phyloP scores from a whole-genome alignment of 2,888 invertebrate species.

The Nezara viridula region DNA sequence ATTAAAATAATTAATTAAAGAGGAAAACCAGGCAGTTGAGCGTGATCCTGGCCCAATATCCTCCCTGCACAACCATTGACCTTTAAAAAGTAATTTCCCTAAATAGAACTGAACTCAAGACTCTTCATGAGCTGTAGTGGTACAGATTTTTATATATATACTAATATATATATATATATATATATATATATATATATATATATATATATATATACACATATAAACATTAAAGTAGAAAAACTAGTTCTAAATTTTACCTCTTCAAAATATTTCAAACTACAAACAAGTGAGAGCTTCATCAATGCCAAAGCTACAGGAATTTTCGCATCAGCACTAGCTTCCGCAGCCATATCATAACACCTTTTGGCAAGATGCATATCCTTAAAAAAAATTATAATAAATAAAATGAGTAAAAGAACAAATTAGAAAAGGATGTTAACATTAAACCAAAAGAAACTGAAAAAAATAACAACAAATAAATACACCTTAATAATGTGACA shows the following conservation, averaged over 20 bases:
- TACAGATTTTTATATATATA: too few species aligned
- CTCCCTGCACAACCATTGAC: too few species aligned
- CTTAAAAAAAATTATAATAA: conserved; percentile 68
- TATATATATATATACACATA: too few species aligned
- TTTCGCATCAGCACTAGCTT: conserved; percentile 92
- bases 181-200: too few species aligned
- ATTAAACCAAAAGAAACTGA: neutral
- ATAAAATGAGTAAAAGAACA: conserved; percentile 45
- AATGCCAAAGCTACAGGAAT: conserved; percentile 94
- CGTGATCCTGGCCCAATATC: too few species aligned
- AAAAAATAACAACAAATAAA: neutral
- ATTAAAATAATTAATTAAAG: too few species aligned
- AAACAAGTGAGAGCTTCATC: conserved; percentile 83
- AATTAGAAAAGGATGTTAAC: neutral
- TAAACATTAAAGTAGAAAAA: neutral
- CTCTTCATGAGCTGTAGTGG: too few species aligned
- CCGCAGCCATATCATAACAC: conserved; percentile 95
- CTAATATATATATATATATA: too few species aligned
- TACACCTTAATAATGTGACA: neutral
- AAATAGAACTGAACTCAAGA: too few species aligned
- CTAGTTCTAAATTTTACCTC: conserved; percentile 72
- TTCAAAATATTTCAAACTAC: conserved; percentile 80
- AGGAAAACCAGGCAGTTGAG: too few species aligned
- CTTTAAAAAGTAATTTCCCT: too few species aligned
- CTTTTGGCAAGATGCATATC: conserved; percentile 97